A percentile compares a stretch with the other conserved stretches of the same genome.
Conservation (phyloP, 2,113 vertebrate genomes). For the Oncorhynchus kisutch region DNA sequence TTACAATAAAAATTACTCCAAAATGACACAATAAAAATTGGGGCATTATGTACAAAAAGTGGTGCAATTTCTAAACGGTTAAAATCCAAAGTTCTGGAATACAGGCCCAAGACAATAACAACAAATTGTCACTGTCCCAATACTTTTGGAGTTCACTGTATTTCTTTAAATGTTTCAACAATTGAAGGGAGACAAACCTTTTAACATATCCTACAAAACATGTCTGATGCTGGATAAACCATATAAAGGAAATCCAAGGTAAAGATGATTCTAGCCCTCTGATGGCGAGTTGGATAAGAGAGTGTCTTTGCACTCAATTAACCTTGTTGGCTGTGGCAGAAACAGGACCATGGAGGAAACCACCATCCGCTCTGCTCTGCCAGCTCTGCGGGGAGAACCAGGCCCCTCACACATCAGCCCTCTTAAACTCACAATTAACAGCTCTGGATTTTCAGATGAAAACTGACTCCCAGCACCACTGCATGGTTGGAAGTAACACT, state of each 20-base stretch:
- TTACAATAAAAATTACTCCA: no score
- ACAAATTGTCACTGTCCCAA: no score
- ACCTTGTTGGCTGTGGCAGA: constrained; percentile 13
- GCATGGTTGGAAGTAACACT: neutral
- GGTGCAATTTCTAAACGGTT: no score
- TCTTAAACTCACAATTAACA: constrained; percentile 34
- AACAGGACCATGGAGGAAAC: neutral
- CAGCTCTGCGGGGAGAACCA: neutral
- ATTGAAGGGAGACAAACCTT: no score
- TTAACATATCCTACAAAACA: no score
- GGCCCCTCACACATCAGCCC: constrained; percentile 9
- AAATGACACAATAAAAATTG: no score
- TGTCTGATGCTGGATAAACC: neutral
- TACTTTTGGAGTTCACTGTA: no score
- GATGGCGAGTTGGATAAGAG: neutral
- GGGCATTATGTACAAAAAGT: no score
- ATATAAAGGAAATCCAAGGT: neutral
- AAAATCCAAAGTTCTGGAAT: no score
- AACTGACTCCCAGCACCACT: constrained; percentile 26
- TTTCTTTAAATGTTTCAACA: no score
- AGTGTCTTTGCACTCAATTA: constrained; percentile 12
- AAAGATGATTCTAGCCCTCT: neutral
- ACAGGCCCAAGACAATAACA: no score
- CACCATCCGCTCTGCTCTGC: no score
- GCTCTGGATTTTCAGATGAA: constrained; percentile 22